phyloP scores from a whole-genome alignment of 2,888 invertebrate species.

The Diaperis boleti region DNA sequence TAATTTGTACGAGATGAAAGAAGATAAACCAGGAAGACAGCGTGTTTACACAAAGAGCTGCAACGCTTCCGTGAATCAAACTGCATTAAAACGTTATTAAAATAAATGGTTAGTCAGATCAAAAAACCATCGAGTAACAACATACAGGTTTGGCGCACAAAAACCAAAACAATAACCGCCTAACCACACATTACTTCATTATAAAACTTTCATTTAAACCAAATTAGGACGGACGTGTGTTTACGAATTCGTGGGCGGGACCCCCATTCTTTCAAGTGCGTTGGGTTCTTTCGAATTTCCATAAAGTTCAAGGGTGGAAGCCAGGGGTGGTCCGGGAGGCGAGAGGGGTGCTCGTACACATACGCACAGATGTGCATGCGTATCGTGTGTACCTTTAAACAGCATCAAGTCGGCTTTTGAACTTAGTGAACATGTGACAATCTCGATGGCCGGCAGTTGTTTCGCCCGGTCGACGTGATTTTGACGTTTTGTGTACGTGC shows the following conservation, averaged over 20 bases:
- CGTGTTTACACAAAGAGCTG: constrained; percentile 9
- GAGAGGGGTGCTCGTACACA: constrained; percentile 25
- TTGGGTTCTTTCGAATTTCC: constrained; percentile 30
- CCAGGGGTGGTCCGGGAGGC: constrained; percentile 21
- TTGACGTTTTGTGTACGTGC: constrained; percentile 3
- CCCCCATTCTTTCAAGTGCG: constrained; percentile 3
- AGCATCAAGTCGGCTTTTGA: constrained; percentile 42
- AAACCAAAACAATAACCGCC: background rate
- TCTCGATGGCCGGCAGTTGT: constrained; percentile 23
- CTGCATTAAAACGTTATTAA: constrained; percentile 20
- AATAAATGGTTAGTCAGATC: constrained; percentile 24
- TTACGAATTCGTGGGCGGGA: background rate
- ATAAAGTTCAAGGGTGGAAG: constrained; percentile 29
- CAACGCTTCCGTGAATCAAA: constrained; percentile 2
- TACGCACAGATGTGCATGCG: constrained; percentile 44
- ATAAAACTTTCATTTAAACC: too few relatives aligned
- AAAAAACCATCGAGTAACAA: too few relatives aligned
- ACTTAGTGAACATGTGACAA: constrained; percentile 44
- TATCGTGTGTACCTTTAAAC: constrained; percentile 42
- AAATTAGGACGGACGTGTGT: background rate
- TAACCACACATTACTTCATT: background rate
- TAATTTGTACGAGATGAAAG: background rate
- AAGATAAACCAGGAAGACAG: constrained; percentile 14
- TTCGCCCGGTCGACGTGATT: constrained; percentile 6
- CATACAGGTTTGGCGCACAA: background rate